Evolutionary conservation across 2,797 vertebrate genomes (phyloP).

Genomic region (Ctenochaetus hawaiiensis): DNA sequence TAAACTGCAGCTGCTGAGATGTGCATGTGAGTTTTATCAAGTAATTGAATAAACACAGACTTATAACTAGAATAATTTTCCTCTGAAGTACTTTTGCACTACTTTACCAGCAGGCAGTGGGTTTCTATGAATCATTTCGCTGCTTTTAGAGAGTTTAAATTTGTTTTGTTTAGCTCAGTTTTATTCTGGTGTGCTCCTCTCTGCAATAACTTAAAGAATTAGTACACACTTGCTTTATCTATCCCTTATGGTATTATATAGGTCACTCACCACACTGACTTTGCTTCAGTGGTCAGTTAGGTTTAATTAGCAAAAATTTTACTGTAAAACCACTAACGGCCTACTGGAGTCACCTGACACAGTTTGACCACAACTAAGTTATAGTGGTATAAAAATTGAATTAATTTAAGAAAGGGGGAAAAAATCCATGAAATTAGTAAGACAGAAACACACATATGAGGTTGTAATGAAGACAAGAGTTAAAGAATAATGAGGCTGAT

Average conservation of each 20-base stretch:
- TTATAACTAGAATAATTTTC: not conserved
- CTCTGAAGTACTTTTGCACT: not conserved
- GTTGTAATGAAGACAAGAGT: not conserved
- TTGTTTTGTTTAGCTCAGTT: not conserved
- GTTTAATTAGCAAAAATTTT: not conserved
- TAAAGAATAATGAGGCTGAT: not conserved
- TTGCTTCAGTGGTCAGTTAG: not conserved
- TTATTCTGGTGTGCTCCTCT: too few relatives aligned
- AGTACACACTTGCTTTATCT: not conserved
- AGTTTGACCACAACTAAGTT: too few relatives aligned
- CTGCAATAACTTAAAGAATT: not conserved
- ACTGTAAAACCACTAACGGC: not conserved
- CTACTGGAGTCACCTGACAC: too few relatives aligned
- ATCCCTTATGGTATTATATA: not conserved
- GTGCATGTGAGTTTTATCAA: not conserved
- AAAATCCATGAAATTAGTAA: not conserved
- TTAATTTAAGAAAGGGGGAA: not conserved
- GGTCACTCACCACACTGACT: not conserved
- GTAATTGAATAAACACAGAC: not conserved
- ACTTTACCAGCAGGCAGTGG: not conserved
- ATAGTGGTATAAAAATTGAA: too few relatives aligned
- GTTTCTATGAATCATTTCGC: not conserved
- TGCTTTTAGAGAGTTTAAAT: not conserved
- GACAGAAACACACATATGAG: not conserved
- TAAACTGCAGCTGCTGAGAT: slow-evolving; percentile 26